Evolutionary conservation across 2,888 invertebrate species (phyloP).

Genomic region (Dermolepida albohirtum): DNA sequence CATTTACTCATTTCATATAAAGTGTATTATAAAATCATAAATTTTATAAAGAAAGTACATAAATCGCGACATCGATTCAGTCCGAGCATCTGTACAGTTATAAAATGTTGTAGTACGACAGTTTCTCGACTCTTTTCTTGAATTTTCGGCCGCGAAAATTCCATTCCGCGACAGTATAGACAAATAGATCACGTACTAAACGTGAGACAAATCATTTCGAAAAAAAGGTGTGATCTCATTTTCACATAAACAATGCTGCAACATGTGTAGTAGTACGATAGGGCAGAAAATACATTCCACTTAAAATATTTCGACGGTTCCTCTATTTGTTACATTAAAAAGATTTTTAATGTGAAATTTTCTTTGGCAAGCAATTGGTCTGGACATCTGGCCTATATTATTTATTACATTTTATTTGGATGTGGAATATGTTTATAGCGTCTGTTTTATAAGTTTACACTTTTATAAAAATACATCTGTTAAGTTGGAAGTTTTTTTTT

Average conservation of each 20-base stretch:
- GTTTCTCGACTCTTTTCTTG: neutral
- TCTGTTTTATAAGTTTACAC: slow-evolving; percentile 18
- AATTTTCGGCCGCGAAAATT: slow-evolving; percentile 7
- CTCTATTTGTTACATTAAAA: slow-evolving; percentile 25
- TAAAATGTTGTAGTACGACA: slow-evolving; percentile 20
- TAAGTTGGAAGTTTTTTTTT: too few species aligned
- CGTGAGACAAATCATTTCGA: slow-evolving; percentile 6
- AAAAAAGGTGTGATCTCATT: slow-evolving; percentile 27
- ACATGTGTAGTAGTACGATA: slow-evolving; percentile 9
- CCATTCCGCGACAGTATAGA: neutral
- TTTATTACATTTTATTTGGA: slow-evolving; percentile 35
- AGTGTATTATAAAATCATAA: slow-evolving; percentile 40
- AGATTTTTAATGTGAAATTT: slow-evolving; percentile 30
- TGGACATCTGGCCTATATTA: slow-evolving; percentile 36
- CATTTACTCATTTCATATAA: slow-evolving; percentile 37
- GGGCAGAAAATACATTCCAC: slow-evolving; percentile 16
- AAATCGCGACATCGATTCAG: slow-evolving; percentile 20
- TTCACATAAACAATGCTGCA: slow-evolving; percentile 12
- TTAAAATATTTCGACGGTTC: slow-evolving; percentile 30
- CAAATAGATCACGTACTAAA: neutral
- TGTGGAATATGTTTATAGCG: slow-evolving; percentile 27
- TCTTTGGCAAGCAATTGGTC: slow-evolving; percentile 36
- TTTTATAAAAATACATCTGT: slow-evolving; percentile 5
- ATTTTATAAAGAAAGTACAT: slow-evolving; percentile 36
- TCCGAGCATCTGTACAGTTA: slow-evolving; percentile 6